Evolutionary conservation across 1,140 invertebrate species (phyloP), one percentile per base, ranked within the genome.

Genomic region (Camponotus floridanus): DNA sequence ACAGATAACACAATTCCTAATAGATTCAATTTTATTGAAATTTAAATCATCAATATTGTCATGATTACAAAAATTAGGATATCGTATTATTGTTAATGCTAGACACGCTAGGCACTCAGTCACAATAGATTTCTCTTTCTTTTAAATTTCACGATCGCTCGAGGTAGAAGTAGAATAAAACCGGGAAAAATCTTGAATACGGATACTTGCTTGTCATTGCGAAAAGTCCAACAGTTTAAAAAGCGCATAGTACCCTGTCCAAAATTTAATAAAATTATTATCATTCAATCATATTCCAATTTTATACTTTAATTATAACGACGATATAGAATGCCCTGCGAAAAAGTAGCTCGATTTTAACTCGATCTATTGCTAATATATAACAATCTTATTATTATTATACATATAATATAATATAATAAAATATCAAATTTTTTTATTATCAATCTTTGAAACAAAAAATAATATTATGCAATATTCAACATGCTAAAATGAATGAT

Each of bases 71-170:
- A 74, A 61, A 76, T 6, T 11, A 57, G 1, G 1, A 21, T 76
- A 8, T 4, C 3, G 26, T 26, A 13, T 61, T 5, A 31, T 39
- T 15, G 39, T 18, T 62, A 76, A 1, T 8, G 18, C 18, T 61
- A 76, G 15, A 31, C 3, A 42, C 55, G 55, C 55, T 57, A 42
- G 8, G 33, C 31, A 74, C 45, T 39, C 26, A 2, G 26, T 59
- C 26, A 26, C 26, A 26, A 18, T 36, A 78, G n/a, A 78, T 78
- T 48, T 26, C 8, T 18, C 13, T 64, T 64, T 31, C 31, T 80
- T 1, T 11, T 4, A 26, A 80, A 31, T 74, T 80, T 70, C 79
- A 81, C 65, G 76, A 81, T 81, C 65, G 55, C 57, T 13, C 64
- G 36, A 51, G 42, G 39, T 71, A 55, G 18, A 62, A 57, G 18